Conservation (phyloP, 2,888 invertebrate species). For the Cheilosia urbana region DNA sequence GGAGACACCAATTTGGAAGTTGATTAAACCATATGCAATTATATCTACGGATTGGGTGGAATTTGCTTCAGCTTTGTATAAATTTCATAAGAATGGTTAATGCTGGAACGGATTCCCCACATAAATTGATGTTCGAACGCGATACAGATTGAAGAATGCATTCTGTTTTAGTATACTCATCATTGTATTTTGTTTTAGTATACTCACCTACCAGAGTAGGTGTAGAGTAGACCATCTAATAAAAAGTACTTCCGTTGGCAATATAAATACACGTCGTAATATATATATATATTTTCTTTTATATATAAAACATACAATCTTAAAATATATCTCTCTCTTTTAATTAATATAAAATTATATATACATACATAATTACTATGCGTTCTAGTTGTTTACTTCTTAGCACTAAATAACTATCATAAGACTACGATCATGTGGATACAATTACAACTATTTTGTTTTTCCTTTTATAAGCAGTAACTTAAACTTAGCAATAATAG, state of each 20-base stretch:
- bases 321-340: conserved; percentile 57
- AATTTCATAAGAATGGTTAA: no score
- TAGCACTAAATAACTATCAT: conserved; percentile 23
- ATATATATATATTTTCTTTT: conserved; percentile 40
- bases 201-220: no score
- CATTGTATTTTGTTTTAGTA: no score
- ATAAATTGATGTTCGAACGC: no score
- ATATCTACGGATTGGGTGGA: no score
- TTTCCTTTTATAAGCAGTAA: neutral
- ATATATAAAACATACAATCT: conserved; percentile 70
- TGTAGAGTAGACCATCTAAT: no score
- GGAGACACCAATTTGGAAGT: no score
- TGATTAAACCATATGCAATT: no score
- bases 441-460: conserved; percentile 27
- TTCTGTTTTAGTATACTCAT: no score
- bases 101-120: no score
- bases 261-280: conserved; percentile 50
- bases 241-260: neutral
- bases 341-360: conserved; percentile 10
- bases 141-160: no score
- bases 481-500: conserved; percentile 54
- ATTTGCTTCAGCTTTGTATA: no score
- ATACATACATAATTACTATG: conserved; percentile 50
- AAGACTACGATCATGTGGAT: conserved; percentile 22
- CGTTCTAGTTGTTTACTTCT: conserved; percentile 19